These are phyloP conservation scores for Plebejus anna DNA, from an alignment of 2,888 invertebrate species.

Conservation along the genomic window DNA sequence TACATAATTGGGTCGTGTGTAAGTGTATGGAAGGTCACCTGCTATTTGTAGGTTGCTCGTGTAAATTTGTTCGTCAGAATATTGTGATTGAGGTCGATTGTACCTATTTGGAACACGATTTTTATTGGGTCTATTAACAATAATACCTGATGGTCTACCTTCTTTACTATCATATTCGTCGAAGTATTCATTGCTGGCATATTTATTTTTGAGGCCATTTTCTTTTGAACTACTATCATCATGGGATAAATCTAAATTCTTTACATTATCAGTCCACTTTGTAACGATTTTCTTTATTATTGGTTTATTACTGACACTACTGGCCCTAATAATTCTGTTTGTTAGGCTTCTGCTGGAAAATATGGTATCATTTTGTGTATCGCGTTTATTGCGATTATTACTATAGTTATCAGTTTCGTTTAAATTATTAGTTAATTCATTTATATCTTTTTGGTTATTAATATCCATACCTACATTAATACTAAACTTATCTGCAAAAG, in stretches of 20 bases:
- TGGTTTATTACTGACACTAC: slow-evolving; percentile 49
- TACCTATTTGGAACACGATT: slow-evolving; percentile 45
- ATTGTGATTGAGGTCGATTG: slow-evolving; percentile 49
- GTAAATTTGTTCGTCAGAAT: slow-evolving; percentile 55
- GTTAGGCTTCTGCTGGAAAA: background rate
- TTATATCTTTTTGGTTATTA: background rate
- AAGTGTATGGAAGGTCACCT: slow-evolving; percentile 47
- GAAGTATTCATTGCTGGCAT: slow-evolving; percentile 42
- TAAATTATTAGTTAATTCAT: slow-evolving; percentile 9
- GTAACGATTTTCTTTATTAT: slow-evolving; percentile 69
- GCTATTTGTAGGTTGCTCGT: slow-evolving; percentile 57
- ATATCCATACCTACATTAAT: slow-evolving; percentile 15
- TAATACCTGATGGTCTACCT: slow-evolving; percentile 33
- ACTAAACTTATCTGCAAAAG: slow-evolving; percentile 26
- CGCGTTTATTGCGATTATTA: slow-evolving; percentile 31
- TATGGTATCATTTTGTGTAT: slow-evolving; percentile 23
- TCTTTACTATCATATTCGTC: slow-evolving; percentile 43
- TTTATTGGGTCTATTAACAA: slow-evolving; percentile 39
- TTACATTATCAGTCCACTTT: slow-evolving; percentile 75
- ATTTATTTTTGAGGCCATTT: slow-evolving; percentile 40
- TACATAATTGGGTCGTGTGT: slow-evolving; percentile 54
- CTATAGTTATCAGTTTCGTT: slow-evolving; percentile 6
- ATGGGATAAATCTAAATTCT: slow-evolving; percentile 64
- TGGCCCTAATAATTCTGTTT: background rate
- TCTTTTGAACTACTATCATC: slow-evolving; percentile 52